A percentile compares a stretch with the other conserved stretches of the same genome.
Conservation (phyloP, 2,888 invertebrate genomes). For the Calameuta idolon region DNA sequence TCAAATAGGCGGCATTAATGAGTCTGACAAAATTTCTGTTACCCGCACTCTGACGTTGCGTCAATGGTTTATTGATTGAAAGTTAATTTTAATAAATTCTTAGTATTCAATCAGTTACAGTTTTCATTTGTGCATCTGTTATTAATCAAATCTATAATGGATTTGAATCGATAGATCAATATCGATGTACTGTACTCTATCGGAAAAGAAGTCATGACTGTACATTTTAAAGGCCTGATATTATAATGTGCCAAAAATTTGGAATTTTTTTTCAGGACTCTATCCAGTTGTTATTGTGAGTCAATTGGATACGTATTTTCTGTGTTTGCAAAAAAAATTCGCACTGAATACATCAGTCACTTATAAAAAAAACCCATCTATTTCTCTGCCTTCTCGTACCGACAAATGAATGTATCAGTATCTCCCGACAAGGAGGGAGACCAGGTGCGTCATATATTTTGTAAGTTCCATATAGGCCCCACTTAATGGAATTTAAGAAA, state of each 20-base stretch:
- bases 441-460: not conserved
- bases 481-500: not conserved
- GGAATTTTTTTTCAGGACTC: not conserved
- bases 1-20: not conserved
- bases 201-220: not conserved
- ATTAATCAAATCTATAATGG: not conserved
- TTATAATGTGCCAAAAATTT: not conserved
- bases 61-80: not conserved
- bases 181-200: not conserved
- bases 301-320: not conserved
- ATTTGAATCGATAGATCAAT: not conserved
- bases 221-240: not conserved
- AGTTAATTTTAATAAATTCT: not conserved
- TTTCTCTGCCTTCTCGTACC: not conserved
- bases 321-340: not conserved
- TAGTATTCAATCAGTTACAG: not conserved
- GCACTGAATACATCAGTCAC: not conserved
- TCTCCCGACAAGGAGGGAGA: not conserved
- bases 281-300: not conserved
- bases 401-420: not conserved
- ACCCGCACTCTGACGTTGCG: not conserved
- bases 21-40: not conserved
- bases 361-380: not conserved
- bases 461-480: not conserved
- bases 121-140: not conserved